These are phyloP conservation scores for Caenorhabditis macrosperma DNA, from an alignment of 2,888 invertebrate genomes.

Conservation along the genomic window DNA sequence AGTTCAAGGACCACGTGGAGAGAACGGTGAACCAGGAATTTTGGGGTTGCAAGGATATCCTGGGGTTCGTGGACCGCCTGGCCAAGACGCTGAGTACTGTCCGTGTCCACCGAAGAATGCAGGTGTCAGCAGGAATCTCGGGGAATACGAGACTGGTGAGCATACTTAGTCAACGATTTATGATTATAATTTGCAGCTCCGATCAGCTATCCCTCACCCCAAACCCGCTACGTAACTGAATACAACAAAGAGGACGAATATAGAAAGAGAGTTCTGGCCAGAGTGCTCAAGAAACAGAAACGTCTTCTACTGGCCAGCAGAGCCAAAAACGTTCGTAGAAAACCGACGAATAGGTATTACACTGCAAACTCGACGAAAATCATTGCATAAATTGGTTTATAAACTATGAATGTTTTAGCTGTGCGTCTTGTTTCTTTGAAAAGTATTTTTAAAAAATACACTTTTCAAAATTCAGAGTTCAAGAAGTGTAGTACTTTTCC, in stretches of 20 bases:
- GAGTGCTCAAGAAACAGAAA: slow-evolving; percentile 58
- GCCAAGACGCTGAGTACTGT: slow-evolving; percentile 60
- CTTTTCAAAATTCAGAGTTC: slow-evolving; percentile 20
- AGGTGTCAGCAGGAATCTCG: slow-evolving; percentile 12
- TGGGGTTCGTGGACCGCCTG: slow-evolving; percentile 51
- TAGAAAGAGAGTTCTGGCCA: slow-evolving; percentile 47
- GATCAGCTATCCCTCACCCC: neutral
- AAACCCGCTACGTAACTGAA: slow-evolving; percentile 33
- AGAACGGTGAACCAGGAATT: slow-evolving; percentile 45
- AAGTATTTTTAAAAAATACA: too few relatives aligned
- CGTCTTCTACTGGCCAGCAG: slow-evolving; percentile 45
- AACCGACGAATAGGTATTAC: slow-evolving; percentile 17
- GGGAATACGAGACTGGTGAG: slow-evolving; percentile 25
- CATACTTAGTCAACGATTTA: neutral
- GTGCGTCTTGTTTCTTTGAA: too few relatives aligned
- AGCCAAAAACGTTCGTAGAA: slow-evolving; percentile 57
- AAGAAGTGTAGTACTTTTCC: slow-evolving; percentile 67
- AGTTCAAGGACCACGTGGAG: slow-evolving; percentile 34
- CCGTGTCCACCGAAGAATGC: slow-evolving; percentile 60
- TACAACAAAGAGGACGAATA: slow-evolving; percentile 56
- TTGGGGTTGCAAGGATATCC: slow-evolving; percentile 46
- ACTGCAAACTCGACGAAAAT: neutral
- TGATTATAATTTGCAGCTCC: neutral
- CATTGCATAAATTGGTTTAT: neutral
- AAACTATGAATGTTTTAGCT: slow-evolving; percentile 9